Conservation (phyloP, 1,140 invertebrate species). For the Himalopsyche phryganea region DNA sequence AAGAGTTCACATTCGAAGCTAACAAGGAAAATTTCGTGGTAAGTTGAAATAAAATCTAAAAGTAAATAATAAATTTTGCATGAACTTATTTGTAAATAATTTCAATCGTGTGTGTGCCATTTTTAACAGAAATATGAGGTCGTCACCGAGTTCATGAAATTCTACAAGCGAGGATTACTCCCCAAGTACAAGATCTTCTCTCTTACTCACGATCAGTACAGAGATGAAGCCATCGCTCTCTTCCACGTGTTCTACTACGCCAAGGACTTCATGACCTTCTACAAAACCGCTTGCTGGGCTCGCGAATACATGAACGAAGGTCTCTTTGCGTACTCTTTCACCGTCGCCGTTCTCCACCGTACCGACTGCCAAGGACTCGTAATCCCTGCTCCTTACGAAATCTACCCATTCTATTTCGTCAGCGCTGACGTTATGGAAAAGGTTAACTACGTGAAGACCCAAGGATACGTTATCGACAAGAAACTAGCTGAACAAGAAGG, state of each 20-base stretch:
- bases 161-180: constrained; percentile 50
- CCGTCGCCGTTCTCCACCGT: constrained; percentile 56
- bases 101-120: neutral
- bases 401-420: constrained; percentile 60
- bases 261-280: constrained; percentile 61
- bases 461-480: constrained; percentile 38
- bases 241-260: constrained; percentile 54
- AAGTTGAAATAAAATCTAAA: too few relatives aligned
- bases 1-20: constrained; percentile 38
- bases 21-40: constrained; percentile 35
- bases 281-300: constrained; percentile 58
- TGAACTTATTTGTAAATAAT: neutral
- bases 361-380: constrained; percentile 55
- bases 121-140: constrained; percentile 44
- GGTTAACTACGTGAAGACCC: constrained; percentile 58
- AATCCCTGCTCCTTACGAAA: constrained; percentile 62
- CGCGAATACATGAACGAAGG: constrained; percentile 58
- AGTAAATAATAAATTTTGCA: neutral
- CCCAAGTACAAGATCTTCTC: constrained; percentile 54
- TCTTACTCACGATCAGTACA: constrained; percentile 47
- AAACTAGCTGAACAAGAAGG: constrained; percentile 41
- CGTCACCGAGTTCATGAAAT: constrained; percentile 53
- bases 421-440: constrained; percentile 55
- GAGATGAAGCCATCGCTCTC: constrained; percentile 45
- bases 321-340: constrained; percentile 58